A percentile compares a stretch with the other conserved stretches of the same genome.
Conservation (phyloP, 2,113 vertebrate species). For the Mustela lutreola region DNA sequence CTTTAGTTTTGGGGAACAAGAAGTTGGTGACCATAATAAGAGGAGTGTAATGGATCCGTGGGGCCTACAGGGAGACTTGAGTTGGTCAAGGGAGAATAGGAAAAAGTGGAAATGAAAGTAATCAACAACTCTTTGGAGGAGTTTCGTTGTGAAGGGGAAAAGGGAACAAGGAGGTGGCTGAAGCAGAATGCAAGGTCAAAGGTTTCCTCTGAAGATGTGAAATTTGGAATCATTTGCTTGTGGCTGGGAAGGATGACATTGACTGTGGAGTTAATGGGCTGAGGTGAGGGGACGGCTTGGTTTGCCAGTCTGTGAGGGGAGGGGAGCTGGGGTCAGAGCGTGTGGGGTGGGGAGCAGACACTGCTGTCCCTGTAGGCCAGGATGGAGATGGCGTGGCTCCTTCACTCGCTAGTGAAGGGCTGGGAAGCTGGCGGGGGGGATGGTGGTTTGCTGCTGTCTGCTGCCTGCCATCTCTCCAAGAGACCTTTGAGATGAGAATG, state of each 20-base stretch:
- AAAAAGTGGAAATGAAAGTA: constrained; percentile 74
- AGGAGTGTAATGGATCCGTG: background rate
- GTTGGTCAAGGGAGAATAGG: background rate
- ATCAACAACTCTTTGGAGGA: constrained; percentile 55
- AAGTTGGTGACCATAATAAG: background rate
- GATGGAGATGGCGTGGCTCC: background rate
- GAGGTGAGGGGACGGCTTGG: background rate
- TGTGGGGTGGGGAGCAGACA: background rate
- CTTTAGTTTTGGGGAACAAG: background rate
- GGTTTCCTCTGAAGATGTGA: background rate
- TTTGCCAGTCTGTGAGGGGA: background rate
- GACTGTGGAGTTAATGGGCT: background rate
- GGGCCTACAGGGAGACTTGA: background rate
- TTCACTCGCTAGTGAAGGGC: background rate
- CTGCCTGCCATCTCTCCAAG: background rate
- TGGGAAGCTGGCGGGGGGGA: background rate
- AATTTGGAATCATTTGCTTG: background rate
- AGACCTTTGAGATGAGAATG: background rate
- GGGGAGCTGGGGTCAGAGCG: background rate
- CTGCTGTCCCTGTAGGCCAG: background rate
- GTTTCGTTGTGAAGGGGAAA: constrained; percentile 54
- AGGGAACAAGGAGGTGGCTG: background rate
- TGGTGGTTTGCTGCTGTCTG: background rate
- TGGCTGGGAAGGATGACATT: background rate
- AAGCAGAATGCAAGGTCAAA: background rate